These are phyloP conservation scores for Saguinus imperator DNA, from an alignment of 2,113 vertebrate genomes.

Conservation along the genomic window DNA sequence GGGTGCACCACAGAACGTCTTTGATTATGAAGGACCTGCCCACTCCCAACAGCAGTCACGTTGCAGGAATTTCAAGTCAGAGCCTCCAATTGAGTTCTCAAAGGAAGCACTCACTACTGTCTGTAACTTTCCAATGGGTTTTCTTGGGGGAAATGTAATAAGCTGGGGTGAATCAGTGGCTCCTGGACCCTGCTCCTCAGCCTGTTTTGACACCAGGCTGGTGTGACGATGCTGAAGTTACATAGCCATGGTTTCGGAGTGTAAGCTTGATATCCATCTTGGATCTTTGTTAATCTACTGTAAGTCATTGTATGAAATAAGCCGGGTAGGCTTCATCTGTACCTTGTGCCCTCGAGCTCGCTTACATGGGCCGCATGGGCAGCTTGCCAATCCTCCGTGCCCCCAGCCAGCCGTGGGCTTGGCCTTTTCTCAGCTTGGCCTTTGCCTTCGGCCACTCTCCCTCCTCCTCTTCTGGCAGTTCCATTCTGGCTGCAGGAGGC, in stretches of 20 bases:
- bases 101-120: background rate
- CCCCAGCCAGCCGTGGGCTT: background rate
- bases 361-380: background rate
- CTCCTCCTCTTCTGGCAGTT: background rate
- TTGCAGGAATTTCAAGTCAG: background rate
- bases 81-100: background rate
- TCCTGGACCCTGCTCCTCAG: background rate
- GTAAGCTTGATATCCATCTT: accelerated
- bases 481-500: background rate
- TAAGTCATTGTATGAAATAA: background rate
- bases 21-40: background rate
- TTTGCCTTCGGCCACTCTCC: too few species aligned
- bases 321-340: accelerated
- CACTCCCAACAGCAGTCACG: background rate
- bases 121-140: too few species aligned
- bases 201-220: background rate
- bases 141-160: too few species aligned
- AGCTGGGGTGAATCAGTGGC: background rate
- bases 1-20: background rate
- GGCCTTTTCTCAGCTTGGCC: background rate
- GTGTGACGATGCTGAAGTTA: background rate
- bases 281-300: background rate
- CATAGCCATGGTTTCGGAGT: background rate
- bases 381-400: background rate
- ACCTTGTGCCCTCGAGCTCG: background rate